Conservation (phyloP, 1,140 invertebrate species). For the Papilio dardanus region DNA sequence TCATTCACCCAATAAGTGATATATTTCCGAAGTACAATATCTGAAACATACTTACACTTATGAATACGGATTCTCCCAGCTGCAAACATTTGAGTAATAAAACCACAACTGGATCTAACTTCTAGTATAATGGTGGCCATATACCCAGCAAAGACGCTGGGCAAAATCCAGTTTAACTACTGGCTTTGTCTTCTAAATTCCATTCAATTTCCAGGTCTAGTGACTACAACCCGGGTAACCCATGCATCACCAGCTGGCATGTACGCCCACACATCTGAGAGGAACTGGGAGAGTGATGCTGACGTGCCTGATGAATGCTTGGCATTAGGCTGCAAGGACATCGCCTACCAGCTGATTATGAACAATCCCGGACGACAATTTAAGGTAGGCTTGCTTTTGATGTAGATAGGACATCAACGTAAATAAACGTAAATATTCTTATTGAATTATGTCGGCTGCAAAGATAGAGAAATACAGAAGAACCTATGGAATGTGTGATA, state of each 20-base stretch:
- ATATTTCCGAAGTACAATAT: not conserved
- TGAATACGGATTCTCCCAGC: not conserved
- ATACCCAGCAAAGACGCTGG: too few species aligned
- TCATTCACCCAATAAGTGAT: not conserved
- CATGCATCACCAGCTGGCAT: slow-evolving; percentile 89
- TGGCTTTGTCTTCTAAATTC: slow-evolving; percentile 27
- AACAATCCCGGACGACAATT: slow-evolving; percentile 81
- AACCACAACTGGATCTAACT: too few species aligned
- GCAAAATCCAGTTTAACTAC: too few species aligned
- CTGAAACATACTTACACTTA: not conserved
- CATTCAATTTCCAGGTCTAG: slow-evolving; percentile 82
- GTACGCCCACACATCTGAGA: slow-evolving; percentile 89
- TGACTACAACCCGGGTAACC: slow-evolving; percentile 89
- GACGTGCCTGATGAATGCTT: slow-evolving; percentile 75
- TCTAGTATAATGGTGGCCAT: too few species aligned
- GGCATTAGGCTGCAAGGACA: slow-evolving; percentile 75
- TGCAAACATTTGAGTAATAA: too few species aligned
- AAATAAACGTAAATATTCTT: not conserved
- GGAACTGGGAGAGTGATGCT: slow-evolving; percentile 92
- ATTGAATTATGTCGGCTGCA: too few species aligned
- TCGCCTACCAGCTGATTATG: slow-evolving; percentile 85
- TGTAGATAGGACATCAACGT: not conserved
- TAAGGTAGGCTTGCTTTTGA: slow-evolving; percentile 61
- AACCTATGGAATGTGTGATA: too few species aligned
- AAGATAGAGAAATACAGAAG: too few species aligned